These are phyloP conservation scores for Dasypus novemcinctus DNA, from an alignment of 2,113 vertebrate genomes.

Conservation along the genomic window DNA sequence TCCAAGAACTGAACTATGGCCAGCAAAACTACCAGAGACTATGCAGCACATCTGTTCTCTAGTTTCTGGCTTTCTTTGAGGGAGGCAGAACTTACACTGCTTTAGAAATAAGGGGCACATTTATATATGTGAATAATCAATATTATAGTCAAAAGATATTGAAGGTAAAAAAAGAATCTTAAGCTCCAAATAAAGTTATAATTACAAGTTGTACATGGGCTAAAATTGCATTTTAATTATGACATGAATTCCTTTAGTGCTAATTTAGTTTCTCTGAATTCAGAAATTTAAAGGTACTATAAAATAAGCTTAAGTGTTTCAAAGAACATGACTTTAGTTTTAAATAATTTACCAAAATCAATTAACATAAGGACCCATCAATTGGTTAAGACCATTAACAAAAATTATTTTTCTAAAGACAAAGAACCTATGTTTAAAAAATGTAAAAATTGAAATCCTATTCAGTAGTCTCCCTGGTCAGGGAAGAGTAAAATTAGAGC, in stretches of 20 bases:
- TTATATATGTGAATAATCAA: background rate
- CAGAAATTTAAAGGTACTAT: background rate
- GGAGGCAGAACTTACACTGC: background rate
- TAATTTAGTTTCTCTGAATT: background rate
- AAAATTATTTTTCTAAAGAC: background rate
- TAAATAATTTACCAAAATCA: conserved; percentile 17
- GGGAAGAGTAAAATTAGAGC: background rate
- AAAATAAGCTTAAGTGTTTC: background rate
- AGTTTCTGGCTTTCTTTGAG: background rate
- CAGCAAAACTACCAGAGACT: background rate
- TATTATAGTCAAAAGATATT: background rate
- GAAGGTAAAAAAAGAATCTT: background rate
- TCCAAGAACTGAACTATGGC: background rate
- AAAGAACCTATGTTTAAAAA: background rate
- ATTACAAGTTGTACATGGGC: background rate
- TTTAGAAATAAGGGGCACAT: background rate
- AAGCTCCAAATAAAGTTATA: background rate
- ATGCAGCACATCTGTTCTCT: background rate
- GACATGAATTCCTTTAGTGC: background rate
- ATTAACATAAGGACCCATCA: background rate
- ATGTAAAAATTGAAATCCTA: background rate
- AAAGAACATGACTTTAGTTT: background rate
- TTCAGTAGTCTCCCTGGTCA: background rate
- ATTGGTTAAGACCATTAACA: background rate
- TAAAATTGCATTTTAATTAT: background rate